phyloP scores from a whole-genome alignment of 1,140 invertebrate species.

The Zophobas atratus region DNA sequence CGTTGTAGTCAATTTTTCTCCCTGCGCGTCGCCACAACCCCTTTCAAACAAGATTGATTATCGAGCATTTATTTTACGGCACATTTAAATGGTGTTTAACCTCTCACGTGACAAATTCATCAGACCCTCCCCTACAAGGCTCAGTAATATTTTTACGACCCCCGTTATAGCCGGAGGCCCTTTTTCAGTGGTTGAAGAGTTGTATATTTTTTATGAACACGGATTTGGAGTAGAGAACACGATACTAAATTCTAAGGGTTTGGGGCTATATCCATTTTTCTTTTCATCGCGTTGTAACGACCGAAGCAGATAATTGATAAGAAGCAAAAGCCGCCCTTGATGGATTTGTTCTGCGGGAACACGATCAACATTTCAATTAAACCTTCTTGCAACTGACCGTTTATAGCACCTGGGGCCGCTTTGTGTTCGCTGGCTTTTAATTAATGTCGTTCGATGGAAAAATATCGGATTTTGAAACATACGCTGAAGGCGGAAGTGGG shows the following conservation, averaged over 20 bases:
- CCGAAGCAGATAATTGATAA: constrained; percentile 10
- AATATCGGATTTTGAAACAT: constrained; percentile 14
- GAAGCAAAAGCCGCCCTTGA: not conserved
- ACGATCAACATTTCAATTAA: constrained; percentile 27
- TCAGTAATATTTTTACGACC: constrained; percentile 15
- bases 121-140: constrained; percentile 20
- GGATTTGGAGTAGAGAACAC: not conserved
- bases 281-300: not conserved
- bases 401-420: constrained; percentile 1
- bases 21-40: not conserved
- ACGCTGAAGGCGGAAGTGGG: constrained; percentile 3
- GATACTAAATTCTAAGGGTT: not conserved
- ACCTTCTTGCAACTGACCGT: constrained; percentile 30
- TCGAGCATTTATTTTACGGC: not conserved
- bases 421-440: constrained; percentile 21
- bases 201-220: constrained; percentile 26
- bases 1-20: not conserved
- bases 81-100: not conserved
- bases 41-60: not conserved
- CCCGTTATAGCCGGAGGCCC: not conserved
- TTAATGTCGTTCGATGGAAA: constrained; percentile 11
- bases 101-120: constrained; percentile 28
- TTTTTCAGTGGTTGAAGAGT: constrained; percentile 17
- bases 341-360: not conserved
- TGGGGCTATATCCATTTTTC: not conserved